These are phyloP conservation scores for Cynoglossus semilaevis DNA, from an alignment of 2,113 vertebrate genomes.

Conservation along the genomic window DNA sequence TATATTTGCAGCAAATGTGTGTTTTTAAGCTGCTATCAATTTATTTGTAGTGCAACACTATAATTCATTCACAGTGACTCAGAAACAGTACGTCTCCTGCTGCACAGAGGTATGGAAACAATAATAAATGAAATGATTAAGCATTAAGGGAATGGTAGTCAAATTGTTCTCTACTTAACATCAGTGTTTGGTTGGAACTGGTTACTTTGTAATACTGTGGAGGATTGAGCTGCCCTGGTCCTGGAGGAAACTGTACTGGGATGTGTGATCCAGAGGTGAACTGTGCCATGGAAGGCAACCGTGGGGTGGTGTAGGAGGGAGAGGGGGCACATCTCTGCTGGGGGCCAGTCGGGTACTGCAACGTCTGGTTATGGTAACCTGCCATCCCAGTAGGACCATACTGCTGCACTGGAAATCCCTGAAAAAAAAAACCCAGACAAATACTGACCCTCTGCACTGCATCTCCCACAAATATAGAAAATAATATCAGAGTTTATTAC, in stretches of 20 bases:
- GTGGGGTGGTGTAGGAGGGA: slow-evolving; percentile 84
- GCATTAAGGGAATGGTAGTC: neutral
- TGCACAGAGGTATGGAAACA: no score
- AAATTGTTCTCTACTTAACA: no score
- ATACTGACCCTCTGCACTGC: neutral
- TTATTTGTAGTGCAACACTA: no score
- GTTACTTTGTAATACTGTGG: slow-evolving; percentile 91
- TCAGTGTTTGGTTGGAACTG: neutral
- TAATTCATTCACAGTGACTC: no score
- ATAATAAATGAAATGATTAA: no score
- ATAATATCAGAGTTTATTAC: no score
- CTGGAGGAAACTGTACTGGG: slow-evolving; percentile 80
- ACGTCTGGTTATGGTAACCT: slow-evolving; percentile 80
- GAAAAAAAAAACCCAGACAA: neutral
- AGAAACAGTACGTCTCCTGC: no score
- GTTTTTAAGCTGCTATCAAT: no score
- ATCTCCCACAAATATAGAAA: no score
- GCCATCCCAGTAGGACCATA: slow-evolving; percentile 70
- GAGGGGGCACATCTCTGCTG: slow-evolving; percentile 86
- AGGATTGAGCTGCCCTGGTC: slow-evolving; percentile 70
- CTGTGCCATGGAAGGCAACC: slow-evolving; percentile 76
- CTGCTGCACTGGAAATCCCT: slow-evolving; percentile 75
- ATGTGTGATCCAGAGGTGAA: slow-evolving; percentile 69
- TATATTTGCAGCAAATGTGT: no score
- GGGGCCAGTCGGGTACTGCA: slow-evolving; percentile 81